Percentiles rank a stretch among this genome's conserved stretches.
phyloP scores from a whole-genome alignment of 35 echinoderm and acorn worm species.

The Ophioderma brevispina region DNA sequence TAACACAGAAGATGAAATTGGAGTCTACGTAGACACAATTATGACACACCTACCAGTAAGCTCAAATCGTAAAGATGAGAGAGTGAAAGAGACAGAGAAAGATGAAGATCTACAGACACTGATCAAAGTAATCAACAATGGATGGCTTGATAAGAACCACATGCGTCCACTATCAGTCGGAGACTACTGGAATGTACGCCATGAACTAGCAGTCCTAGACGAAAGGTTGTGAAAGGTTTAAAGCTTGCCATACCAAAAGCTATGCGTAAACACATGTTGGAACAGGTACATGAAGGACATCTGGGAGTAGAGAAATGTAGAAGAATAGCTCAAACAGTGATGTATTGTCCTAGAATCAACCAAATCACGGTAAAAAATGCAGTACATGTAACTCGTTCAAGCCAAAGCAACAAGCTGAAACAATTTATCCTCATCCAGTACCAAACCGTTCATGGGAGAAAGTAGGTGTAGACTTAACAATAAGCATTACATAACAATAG shows the following conservation, averaged over 20 bases:
- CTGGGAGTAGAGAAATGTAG: slow-evolving; percentile 68
- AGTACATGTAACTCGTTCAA: background rate
- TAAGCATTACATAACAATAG: slow-evolving; percentile 22
- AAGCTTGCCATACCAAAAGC: slow-evolving; percentile 24
- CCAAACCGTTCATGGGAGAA: slow-evolving; percentile 51
- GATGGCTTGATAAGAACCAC: slow-evolving; percentile 3
- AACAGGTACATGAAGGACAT: slow-evolving; percentile 69
- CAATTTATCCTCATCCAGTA: background rate
- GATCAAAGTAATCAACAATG: background rate
- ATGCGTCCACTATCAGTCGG: background rate
- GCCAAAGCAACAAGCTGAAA: background rate
- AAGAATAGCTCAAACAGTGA: slow-evolving; percentile 16
- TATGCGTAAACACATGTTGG: slow-evolving; percentile 38
- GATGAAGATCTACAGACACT: slow-evolving; percentile 29
- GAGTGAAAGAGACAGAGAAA: slow-evolving; percentile 6
- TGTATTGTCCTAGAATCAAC: slow-evolving; percentile 47
- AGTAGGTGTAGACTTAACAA: slow-evolving; percentile 20
- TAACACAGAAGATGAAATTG: background rate
- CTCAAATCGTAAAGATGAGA: background rate
- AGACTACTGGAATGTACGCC: slow-evolving; percentile 6
- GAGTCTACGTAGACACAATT: background rate
- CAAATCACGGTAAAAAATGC: background rate
- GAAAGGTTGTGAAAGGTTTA: slow-evolving; percentile 21
- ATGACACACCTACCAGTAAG: background rate
- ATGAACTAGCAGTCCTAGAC: slow-evolving; percentile 16